phyloP scores from a whole-genome alignment of 2,113 vertebrate genomes.

The Tenebrosternarchus preto region DNA sequence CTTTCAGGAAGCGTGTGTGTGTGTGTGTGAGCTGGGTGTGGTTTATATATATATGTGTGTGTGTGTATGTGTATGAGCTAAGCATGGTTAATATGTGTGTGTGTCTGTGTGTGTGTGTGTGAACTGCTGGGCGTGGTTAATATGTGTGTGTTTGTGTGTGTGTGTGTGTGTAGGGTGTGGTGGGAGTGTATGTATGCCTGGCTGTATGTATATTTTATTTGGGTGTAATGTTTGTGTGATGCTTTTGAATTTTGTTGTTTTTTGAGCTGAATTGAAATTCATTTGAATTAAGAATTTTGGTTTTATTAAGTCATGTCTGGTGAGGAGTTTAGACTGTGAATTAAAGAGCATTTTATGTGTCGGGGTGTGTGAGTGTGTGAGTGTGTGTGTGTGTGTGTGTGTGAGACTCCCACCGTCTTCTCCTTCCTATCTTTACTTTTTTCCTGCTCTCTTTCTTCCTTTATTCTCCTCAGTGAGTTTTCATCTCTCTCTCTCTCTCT shows the following conservation, averaged over 20 bases:
- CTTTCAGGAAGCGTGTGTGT: slow-evolving; percentile 23
- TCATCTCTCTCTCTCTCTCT: too few species aligned
- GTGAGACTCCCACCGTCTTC: too few species aligned
- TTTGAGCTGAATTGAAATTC: neutral
- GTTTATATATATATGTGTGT: neutral
- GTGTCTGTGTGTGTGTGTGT: neutral
- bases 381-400: slow-evolving; percentile 34
- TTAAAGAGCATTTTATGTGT: neutral
- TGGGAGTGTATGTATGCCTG: too few species aligned
- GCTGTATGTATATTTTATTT: too few species aligned
- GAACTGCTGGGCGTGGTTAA: too few species aligned
- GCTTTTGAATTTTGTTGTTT: neutral
- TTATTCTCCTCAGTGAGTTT: too few species aligned
- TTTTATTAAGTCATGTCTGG: neutral
- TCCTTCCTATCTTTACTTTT: too few species aligned
- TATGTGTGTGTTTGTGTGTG: neutral
- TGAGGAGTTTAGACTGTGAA: neutral
- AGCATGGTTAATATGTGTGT: neutral
- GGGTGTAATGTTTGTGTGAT: neutral
- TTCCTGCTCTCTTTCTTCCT: too few species aligned
- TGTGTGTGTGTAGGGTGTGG: neutral
- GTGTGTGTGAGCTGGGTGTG: too few species aligned
- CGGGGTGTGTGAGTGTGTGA: neutral
- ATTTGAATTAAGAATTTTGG: neutral
- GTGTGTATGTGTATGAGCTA: slow-evolving; percentile 24